Evolutionary conservation across 2,113 vertebrate genomes (phyloP), one percentile per base, ranked within the genome.

Genomic region (Todiramphus chloris): DNA sequence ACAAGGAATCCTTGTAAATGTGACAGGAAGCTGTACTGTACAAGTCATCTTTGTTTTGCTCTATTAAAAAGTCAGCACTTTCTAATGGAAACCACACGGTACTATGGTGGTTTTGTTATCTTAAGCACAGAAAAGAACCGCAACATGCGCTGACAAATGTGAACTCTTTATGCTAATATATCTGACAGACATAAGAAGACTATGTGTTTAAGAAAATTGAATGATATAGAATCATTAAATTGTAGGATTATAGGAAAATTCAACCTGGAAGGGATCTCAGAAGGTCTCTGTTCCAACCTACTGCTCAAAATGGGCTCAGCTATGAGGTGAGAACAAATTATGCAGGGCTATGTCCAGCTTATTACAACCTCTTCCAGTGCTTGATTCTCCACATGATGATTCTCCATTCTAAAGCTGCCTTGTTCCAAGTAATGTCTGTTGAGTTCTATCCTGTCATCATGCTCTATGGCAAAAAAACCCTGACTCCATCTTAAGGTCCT

Each of bases 61-160:
- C 51, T 74, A 30, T 91, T 94, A 87, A 91, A 92, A 83, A 86
- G 51, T 90, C 91, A 94, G n/a, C 51, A 78, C 83, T 84, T 94
- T 87, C 25, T 94, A 75, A 86, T 75, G 43, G 69, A 75, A 94
- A 72, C 73, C 89, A 94, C 35, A 51, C 92, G 79, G 63, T 62
- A 10, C 30, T 88, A 15, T 73, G 35, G 19, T 55, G 78, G 21
- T 30, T 92, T 78, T 70, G 16, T 89, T 85, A 76, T 82, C 43
- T 90, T 77, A 67, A 63, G n/a, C 17, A 51, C 19, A 80, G 68
- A 80, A 92, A 90, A 83, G 59, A 70, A 11, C 46, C 69, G 33
- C 60, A 74, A 16, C 50, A 75, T 51, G 10, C 77, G 37, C 79
- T 88, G 50, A 58, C 21, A 85, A 79, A 89, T 77, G 63, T 69